Conservation (phyloP, 1,140 invertebrate genomes). For the Pseudomyrmex sp. region DNA sequence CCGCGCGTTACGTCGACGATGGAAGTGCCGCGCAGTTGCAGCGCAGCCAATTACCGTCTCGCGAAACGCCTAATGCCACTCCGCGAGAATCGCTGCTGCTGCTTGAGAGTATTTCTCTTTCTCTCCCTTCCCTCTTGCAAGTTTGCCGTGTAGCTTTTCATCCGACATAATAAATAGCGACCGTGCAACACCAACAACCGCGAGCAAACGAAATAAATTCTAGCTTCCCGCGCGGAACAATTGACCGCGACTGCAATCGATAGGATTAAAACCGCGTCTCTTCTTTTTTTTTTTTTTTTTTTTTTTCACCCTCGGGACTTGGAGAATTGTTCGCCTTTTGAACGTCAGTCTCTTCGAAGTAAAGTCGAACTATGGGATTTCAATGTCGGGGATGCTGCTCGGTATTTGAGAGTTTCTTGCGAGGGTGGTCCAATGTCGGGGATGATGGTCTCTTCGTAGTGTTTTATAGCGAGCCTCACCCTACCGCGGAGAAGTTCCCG, state of each 20-base stretch:
- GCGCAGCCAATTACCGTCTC: slow-evolving; percentile 50
- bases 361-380: no score
- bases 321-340: no score
- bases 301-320: no score
- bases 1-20: slow-evolving; percentile 44
- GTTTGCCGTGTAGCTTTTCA: slow-evolving; percentile 50
- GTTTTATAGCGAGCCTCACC: no score
- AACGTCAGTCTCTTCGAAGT: no score
- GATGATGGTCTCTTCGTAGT: no score
- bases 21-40: slow-evolving; percentile 38
- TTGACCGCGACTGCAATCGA: slow-evolving; percentile 2
- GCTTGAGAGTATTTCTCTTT: slow-evolving; percentile 28
- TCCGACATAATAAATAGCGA: slow-evolving; percentile 41
- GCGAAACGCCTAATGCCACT: slow-evolving; percentile 35
- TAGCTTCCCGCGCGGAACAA: neutral
- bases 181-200: neutral
- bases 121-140: neutral
- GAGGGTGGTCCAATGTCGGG: neutral
- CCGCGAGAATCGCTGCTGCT: neutral
- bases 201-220: slow-evolving; percentile 21
- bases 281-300: no score
- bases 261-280: no score
- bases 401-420: no score
- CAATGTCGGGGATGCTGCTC: no score
- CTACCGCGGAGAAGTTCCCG: neutral